These are phyloP conservation scores for Isurus oxyrinchus DNA, from an alignment of 2,113 vertebrate genomes.

Conservation along the genomic window DNA sequence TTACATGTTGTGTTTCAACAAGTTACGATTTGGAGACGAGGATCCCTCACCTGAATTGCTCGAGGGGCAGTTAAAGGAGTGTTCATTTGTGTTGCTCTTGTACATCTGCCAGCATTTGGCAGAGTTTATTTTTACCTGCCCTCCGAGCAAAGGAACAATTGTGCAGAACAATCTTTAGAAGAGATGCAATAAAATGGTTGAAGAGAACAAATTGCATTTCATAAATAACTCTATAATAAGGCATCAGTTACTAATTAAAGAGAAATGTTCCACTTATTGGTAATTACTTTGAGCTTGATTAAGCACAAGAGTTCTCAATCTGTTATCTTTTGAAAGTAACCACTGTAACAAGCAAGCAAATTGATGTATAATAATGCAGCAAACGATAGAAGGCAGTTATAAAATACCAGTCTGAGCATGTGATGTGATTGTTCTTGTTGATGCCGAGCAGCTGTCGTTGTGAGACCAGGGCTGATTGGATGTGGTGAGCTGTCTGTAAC, in stretches of 20 bases:
- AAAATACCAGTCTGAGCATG: neutral
- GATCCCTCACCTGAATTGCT: neutral
- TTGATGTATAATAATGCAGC: neutral
- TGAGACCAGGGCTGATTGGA: neutral
- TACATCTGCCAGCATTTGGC: neutral
- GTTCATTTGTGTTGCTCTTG: neutral
- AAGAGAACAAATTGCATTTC: neutral
- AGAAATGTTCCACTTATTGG: neutral
- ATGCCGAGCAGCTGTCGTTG: constrained; percentile 16
- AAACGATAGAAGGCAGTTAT: neutral
- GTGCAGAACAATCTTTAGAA: neutral
- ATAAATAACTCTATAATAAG: neutral
- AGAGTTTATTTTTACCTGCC: neutral
- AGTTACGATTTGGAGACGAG: neutral
- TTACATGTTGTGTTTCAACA: neutral
- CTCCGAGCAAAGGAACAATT: neutral
- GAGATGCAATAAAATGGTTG: neutral
- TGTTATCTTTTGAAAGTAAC: neutral
- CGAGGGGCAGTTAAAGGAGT: neutral
- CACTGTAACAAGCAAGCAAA: neutral
- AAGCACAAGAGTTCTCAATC: neutral
- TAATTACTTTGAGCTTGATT: neutral
- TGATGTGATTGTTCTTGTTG: constrained; percentile 3
- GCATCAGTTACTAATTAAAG: neutral
- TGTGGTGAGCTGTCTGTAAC: constrained; percentile 6